Conservation (phyloP, 2,113 vertebrate species). For the Phycodurus eques region DNA sequence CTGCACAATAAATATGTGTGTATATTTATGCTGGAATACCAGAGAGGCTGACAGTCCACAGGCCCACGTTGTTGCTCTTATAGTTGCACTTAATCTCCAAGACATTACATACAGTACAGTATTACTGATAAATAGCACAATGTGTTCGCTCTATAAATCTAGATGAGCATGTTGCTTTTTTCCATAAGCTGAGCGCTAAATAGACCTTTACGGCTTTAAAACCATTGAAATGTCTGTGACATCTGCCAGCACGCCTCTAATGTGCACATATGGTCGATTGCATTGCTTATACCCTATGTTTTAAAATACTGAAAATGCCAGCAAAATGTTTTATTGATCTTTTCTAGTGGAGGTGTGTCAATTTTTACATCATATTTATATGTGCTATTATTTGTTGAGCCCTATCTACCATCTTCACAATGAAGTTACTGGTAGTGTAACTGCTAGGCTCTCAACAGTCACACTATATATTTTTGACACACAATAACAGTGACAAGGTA, state of each 20-base stretch:
- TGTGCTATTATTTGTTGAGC: neutral
- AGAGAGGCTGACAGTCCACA: constrained; percentile 3
- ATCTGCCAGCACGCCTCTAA: neutral
- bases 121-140: constrained; percentile 35
- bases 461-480: no score
- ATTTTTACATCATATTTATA: constrained; percentile 9
- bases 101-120: constrained; percentile 40
- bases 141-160: constrained; percentile 25
- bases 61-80: constrained; percentile 22
- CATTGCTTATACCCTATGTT: constrained; percentile 1
- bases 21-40: constrained; percentile 17
- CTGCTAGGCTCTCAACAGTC: no score
- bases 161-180: constrained; percentile 10
- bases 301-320: constrained; percentile 10
- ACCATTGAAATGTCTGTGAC: constrained; percentile 1
- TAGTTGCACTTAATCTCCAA: constrained; percentile 38
- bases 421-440: no score
- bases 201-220: constrained; percentile 14
- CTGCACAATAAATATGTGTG: neutral
- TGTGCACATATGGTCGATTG: constrained; percentile 2
- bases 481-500: no score
- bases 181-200: constrained; percentile 18
- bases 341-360: neutral
- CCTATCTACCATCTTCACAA: constrained; percentile 7
- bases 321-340: constrained; percentile 27